Evolutionary conservation across 2,888 invertebrate species (phyloP).

Genomic region (Pimpla rufipes): DNA sequence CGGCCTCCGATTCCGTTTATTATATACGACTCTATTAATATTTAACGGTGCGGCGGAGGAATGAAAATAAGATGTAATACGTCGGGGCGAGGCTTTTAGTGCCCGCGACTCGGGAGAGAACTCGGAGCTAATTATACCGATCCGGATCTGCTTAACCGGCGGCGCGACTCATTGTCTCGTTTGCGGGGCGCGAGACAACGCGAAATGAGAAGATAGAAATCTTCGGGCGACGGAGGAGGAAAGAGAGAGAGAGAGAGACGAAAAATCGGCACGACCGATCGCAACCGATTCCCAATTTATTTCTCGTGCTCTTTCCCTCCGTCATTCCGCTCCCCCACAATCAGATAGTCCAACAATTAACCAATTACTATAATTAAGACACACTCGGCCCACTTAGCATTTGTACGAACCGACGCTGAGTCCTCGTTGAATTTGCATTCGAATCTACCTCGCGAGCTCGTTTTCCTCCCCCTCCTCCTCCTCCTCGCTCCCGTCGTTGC

Average conservation of each 20-base stretch:
- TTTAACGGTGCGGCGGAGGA: conserved; percentile 21
- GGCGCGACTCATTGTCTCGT: conserved; percentile 54
- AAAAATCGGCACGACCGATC: conserved; percentile 58
- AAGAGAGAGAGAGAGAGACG: conserved; percentile 49
- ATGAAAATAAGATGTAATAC: conserved; percentile 32
- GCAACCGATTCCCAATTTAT: conserved; percentile 50
- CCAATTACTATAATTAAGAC: conserved; percentile 83
- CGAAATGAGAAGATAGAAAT: conserved; percentile 34
- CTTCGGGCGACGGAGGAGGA: conserved; percentile 22
- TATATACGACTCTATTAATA: conserved; percentile 28
- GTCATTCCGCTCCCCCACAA: conserved; percentile 36
- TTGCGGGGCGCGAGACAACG: conserved; percentile 55
- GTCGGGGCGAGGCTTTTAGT: conserved; percentile 38
- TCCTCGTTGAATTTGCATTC: conserved; percentile 80
- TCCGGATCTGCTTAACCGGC: conserved; percentile 57
- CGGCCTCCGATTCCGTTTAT: background rate
- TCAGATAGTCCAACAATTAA: conserved; percentile 81
- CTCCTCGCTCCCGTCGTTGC: conserved; percentile 11
- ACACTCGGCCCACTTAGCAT: conserved; percentile 80
- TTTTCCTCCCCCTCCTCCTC: conserved; percentile 29
- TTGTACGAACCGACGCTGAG: conserved; percentile 75
- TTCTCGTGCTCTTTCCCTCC: conserved; percentile 21
- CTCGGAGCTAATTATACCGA: conserved; percentile 59
- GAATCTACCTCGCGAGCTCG: conserved; percentile 72
- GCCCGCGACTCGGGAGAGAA: background rate